Evolutionary conservation across 2,888 invertebrate species (phyloP).

Genomic region (Nineta flava): DNA sequence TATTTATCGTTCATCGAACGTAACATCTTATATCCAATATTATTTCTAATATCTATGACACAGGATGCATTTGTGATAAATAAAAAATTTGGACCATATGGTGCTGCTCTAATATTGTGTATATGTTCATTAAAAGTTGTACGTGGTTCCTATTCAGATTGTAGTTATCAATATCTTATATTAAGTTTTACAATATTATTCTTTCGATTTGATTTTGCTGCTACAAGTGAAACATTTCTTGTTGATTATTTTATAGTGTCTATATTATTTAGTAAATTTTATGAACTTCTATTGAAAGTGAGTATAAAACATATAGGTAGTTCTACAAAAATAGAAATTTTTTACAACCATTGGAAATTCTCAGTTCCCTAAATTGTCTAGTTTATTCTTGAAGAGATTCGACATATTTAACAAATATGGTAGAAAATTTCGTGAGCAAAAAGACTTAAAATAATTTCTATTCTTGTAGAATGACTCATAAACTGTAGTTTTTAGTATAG

Average conservation of each 20-base stretch:
- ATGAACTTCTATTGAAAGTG: constrained; percentile 86
- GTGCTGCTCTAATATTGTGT: constrained; percentile 70
- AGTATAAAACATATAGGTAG: constrained; percentile 9
- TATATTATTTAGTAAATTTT: constrained; percentile 73
- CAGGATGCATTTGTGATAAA: constrained; percentile 66
- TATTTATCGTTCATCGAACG: constrained; percentile 81
- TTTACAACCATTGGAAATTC: no score
- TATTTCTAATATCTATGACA: constrained; percentile 78
- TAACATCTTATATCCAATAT: constrained; percentile 79
- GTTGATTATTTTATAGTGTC: constrained; percentile 86
- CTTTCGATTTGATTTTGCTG: constrained; percentile 67
- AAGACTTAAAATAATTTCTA: no score
- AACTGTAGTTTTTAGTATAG: no score
- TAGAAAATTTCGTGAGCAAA: no score
- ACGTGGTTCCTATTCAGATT: constrained; percentile 79
- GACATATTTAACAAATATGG: neutral
- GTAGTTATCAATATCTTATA: constrained; percentile 81
- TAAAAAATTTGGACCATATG: constrained; percentile 57
- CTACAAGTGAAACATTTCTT: constrained; percentile 72
- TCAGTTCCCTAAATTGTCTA: neutral
- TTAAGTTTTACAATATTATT: constrained; percentile 79
- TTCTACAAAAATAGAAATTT: no score
- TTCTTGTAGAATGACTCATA: no score
- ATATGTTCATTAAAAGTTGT: constrained; percentile 80
- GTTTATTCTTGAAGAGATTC: neutral